A percentile compares a stretch with the other conserved stretches of the same genome.
Conservation (phyloP, 2,797 vertebrate species). For the Microchirus variegatus region DNA sequence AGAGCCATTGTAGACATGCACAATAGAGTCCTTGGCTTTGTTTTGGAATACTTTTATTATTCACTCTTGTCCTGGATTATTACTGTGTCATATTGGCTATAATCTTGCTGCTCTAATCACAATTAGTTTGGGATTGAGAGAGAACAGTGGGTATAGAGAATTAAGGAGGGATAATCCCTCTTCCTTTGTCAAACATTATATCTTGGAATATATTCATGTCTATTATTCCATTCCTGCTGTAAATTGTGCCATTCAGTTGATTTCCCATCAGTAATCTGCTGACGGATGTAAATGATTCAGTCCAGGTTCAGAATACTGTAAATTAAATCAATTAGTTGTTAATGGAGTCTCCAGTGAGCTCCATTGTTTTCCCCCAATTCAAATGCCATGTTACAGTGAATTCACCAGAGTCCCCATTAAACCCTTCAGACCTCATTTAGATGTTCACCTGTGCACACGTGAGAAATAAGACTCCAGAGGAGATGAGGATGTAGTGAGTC, state of each 20-base stretch:
- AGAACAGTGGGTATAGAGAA: conserved; percentile 41
- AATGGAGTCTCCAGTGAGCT: conserved; percentile 70
- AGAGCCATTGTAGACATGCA: conserved; percentile 1
- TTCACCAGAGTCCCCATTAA: conserved; percentile 62
- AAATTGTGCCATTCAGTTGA: conserved; percentile 54
- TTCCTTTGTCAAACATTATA: conserved; percentile 61
- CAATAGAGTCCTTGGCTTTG: conserved; percentile 14
- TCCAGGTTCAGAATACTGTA: conserved; percentile 44
- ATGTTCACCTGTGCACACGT: conserved; percentile 17
- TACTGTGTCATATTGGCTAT: conserved; percentile 27
- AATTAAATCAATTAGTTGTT: conserved; percentile 74
- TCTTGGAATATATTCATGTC: conserved; percentile 51
- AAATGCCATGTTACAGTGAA: conserved; percentile 40
- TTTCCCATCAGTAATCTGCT: conserved; percentile 53
- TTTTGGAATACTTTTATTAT: conserved; percentile 10
- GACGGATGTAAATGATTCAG: conserved; percentile 47
- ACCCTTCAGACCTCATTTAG: conserved; percentile 41
- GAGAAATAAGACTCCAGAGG: conserved; percentile 4
- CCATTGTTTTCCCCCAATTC: conserved; percentile 11
- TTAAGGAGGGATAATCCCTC: conserved; percentile 42
- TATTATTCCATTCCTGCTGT: conserved; percentile 49
- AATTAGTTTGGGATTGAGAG: conserved; percentile 59
- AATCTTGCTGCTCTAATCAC: conserved; percentile 66
- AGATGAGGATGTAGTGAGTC: conserved; percentile 12
- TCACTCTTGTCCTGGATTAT: conserved; percentile 10